Evolutionary conservation across 2,888 invertebrate species (phyloP).

Genomic region (Monochamus alternatus): DNA sequence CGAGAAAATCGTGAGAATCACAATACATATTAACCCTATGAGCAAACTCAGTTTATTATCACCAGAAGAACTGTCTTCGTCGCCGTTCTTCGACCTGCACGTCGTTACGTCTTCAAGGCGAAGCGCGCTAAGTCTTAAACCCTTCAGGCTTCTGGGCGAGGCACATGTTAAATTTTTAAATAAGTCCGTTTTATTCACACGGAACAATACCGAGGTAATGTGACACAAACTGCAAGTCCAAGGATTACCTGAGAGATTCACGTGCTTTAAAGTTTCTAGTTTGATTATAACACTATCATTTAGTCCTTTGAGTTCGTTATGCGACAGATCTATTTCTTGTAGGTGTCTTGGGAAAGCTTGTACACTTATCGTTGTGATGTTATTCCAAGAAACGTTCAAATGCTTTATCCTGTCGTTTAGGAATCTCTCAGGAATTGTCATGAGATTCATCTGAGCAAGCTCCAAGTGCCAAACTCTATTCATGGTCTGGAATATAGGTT

Average conservation of each 20-base stretch:
- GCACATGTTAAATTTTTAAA: slow-evolving; percentile 75
- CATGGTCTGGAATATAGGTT: slow-evolving; percentile 75
- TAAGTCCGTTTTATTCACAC: slow-evolving; percentile 74
- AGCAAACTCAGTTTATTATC: slow-evolving; percentile 71
- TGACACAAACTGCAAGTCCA: slow-evolving; percentile 82
- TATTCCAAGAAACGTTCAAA: slow-evolving; percentile 84
- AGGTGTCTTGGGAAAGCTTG: slow-evolving; percentile 76
- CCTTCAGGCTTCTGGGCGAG: slow-evolving; percentile 74
- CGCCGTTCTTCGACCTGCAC: slow-evolving; percentile 72
- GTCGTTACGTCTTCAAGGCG: slow-evolving; percentile 68
- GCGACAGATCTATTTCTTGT: slow-evolving; percentile 81
- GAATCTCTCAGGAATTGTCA: slow-evolving; percentile 74
- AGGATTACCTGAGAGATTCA: slow-evolving; percentile 77
- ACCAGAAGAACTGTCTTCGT: slow-evolving; percentile 65
- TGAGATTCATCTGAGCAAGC: slow-evolving; percentile 76
- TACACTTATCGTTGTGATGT: slow-evolving; percentile 75
- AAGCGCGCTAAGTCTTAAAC: slow-evolving; percentile 68
- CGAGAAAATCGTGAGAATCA: slow-evolving; percentile 73
- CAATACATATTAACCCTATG: slow-evolving; percentile 71
- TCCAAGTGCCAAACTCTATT: slow-evolving; percentile 75
- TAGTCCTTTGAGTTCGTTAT: slow-evolving; percentile 80
- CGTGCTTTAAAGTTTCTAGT: slow-evolving; percentile 74
- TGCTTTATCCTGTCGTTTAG: slow-evolving; percentile 76
- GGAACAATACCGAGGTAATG: slow-evolving; percentile 74
- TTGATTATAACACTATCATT: slow-evolving; percentile 75